These are phyloP conservation scores for Chymomyza costata DNA, from an alignment of 1,140 invertebrate species.

Conservation along the genomic window DNA sequence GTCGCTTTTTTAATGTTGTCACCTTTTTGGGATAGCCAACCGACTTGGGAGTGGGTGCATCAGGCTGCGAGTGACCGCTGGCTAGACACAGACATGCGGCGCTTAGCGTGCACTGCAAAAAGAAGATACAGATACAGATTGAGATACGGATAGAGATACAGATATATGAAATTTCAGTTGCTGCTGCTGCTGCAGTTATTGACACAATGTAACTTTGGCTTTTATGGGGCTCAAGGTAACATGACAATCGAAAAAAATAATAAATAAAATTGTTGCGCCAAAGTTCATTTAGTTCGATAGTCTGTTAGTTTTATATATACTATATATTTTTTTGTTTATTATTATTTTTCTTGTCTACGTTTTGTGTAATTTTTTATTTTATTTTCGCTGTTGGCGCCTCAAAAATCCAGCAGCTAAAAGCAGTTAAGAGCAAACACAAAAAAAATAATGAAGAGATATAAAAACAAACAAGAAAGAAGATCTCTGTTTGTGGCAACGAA, in stretches of 20 bases:
- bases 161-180: slow-evolving; percentile 25
- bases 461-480: too few relatives aligned
- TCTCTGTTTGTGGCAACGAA: too few relatives aligned
- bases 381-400: too few relatives aligned
- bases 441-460: too few relatives aligned
- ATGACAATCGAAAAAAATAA: slow-evolving; percentile 29
- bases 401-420: too few relatives aligned
- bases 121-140: slow-evolving; percentile 2
- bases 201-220: slow-evolving; percentile 44
- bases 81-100: slow-evolving; percentile 39
- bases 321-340: too few relatives aligned
- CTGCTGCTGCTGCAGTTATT: background rate
- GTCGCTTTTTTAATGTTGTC: slow-evolving; percentile 61
- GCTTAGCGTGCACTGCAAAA: slow-evolving; percentile 47
- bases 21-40: slow-evolving; percentile 65
- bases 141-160: background rate
- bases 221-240: slow-evolving; percentile 55
- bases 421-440: too few relatives aligned
- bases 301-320: too few relatives aligned
- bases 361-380: too few relatives aligned
- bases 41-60: slow-evolving; percentile 31
- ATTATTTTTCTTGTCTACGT: too few relatives aligned
- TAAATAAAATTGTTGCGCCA: slow-evolving; percentile 20
- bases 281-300: slow-evolving; percentile 26
- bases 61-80: slow-evolving; percentile 33